Evolutionary conservation across 2,888 invertebrate species (phyloP), one percentile per base, ranked within the genome.

Genomic region (Laothoe populi): DNA sequence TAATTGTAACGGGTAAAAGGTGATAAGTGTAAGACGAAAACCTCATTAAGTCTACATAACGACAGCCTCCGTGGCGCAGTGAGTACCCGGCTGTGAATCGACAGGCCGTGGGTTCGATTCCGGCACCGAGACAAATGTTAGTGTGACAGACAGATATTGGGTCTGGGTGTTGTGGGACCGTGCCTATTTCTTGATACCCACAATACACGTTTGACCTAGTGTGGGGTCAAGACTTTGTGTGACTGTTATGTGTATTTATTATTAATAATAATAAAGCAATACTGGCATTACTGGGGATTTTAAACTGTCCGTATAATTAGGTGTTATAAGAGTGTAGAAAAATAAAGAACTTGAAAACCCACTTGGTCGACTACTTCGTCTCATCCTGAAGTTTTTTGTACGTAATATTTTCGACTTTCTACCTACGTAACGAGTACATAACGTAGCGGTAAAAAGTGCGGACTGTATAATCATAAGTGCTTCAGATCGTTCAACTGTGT

Each of bases 401-500:
- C 35, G 46, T 31, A 35, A 31, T 38, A 38, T 24, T 42, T 61
- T 53, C 60, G 61, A 70, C 65, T 69, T 70, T 70, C 72, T 67
- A 63, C 68, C 64, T 72, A 72, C 68, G 70, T 73, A 76, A 76
- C 35, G 63, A 66, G 65, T 72, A 72, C 69, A 69, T 73, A 76
- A 76, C 35, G 62, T 38, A 21, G 58, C 44, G 66, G 69, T 72
- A 75, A 75, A 77, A 76, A 77, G 72, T 59, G 64, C 67, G 57
- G 57, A 72, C 69, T 66, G 65, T 62, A 69, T 68, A 74, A 74
- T 75, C 71, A 70, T 68, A 67, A 64, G 66, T 73, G 72, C 73
- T 72, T 69, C 71, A 69, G 72, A 66, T 73, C 74, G 72, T 69
- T 77, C 71, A 72, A 77, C 72, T 78, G 74, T 68, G 63, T 64